Evolutionary conservation across 2,888 invertebrate species (phyloP).

Genomic region (Aleiodes testaceus): DNA sequence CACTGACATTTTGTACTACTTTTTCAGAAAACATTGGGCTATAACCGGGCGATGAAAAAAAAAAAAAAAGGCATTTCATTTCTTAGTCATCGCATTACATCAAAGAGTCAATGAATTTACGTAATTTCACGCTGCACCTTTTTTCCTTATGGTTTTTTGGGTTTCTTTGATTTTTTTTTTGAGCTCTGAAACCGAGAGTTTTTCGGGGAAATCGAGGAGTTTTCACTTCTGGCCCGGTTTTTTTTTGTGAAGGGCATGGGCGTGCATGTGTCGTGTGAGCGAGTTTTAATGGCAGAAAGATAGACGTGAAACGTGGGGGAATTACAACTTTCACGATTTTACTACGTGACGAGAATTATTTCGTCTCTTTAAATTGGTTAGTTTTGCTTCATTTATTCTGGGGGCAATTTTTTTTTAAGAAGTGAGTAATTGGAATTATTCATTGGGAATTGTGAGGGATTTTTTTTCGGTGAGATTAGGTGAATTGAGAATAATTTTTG

Average conservation of each 20-base stretch:
- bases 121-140: not conserved
- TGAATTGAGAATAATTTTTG: too few relatives aligned
- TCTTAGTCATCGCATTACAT: constrained; percentile 12
- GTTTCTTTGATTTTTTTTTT: not conserved
- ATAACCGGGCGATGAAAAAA: not conserved
- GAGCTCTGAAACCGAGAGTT: not conserved
- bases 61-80: constrained; percentile 1
- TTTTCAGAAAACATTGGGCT: not conserved
- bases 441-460: too few relatives aligned
- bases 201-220: not conserved
- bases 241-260: constrained; percentile 50
- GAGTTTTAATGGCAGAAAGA: constrained; percentile 36
- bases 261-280: constrained; percentile 46
- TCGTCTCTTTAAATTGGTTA: not conserved
- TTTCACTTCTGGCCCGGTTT: constrained; percentile 16
- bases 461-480: too few relatives aligned
- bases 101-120: constrained; percentile 12
- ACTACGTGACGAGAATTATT: constrained; percentile 8
- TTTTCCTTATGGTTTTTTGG: not conserved
- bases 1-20: not conserved
- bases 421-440: not conserved
- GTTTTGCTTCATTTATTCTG: constrained; percentile 4
- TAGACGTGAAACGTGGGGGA: constrained; percentile 6
- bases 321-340: not conserved
- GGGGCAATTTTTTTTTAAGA: constrained; percentile 25